phyloP scores from a whole-genome alignment of 2,797 vertebrate genomes.

The Helicolenus hilgendorfi region DNA sequence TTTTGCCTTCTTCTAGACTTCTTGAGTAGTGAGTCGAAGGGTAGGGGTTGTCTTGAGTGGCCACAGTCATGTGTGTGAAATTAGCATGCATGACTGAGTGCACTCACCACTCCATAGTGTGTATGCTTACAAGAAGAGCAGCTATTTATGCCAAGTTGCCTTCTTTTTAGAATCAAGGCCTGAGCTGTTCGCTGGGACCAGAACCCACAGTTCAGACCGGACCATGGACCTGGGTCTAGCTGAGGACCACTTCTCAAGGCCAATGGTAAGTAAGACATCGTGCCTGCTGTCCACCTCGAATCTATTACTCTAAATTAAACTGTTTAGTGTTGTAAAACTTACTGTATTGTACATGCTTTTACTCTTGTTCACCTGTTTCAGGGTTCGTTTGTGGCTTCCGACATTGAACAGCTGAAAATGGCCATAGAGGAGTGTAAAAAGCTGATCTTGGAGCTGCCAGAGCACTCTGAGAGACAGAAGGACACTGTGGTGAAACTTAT shows the following conservation, averaged over 20 bases:
- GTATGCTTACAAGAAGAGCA: not conserved
- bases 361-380: slow-evolving; percentile 61
- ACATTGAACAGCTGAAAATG: slow-evolving; percentile 94
- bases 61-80: slow-evolving; percentile 33
- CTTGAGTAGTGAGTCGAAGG: not conserved
- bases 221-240: slow-evolving; percentile 95
- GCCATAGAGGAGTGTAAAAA: slow-evolving; percentile 97
- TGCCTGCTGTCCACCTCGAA: not conserved
- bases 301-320: not conserved
- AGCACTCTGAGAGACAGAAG: slow-evolving; percentile 97
- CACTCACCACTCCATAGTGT: not conserved
- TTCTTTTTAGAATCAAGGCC: slow-evolving; percentile 85
- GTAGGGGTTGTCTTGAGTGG: slow-evolving; percentile 3
- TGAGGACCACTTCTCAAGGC: slow-evolving; percentile 97
- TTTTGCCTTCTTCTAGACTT: not conserved
- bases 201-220: slow-evolving; percentile 87
- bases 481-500: slow-evolving; percentile 97
- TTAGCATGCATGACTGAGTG: slow-evolving; percentile 12
- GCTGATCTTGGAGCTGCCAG: slow-evolving; percentile 95
- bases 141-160: not conserved
- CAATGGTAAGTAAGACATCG: slow-evolving; percentile 88
- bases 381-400: slow-evolving; percentile 95
- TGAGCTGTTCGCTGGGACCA: slow-evolving; percentile 85
- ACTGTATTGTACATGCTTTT: not conserved
- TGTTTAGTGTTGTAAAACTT: not conserved